Conservation (phyloP, 1,140 invertebrate genomes). For the Dryas iulia region DNA sequence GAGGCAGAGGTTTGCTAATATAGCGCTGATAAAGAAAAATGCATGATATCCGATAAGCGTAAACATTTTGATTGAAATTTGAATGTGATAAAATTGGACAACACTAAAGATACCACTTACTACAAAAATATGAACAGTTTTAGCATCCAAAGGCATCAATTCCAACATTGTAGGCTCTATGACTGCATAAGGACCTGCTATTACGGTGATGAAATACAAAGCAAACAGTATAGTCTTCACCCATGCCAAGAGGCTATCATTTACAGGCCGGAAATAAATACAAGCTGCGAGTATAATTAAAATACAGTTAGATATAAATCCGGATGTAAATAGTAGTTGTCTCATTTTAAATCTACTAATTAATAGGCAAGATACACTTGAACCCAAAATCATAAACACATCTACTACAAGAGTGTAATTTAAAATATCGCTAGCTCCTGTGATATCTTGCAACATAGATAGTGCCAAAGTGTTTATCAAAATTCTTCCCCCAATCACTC, state of each 20-base stretch:
- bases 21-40: constrained; percentile 22
- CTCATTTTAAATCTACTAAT: too few species aligned
- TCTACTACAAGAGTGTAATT: constrained; percentile 24
- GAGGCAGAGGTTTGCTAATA: too few species aligned
- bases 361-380: too few species aligned
- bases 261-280: too few species aligned
- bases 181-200: constrained; percentile 24
- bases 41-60: constrained; percentile 13
- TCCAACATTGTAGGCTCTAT: constrained; percentile 22
- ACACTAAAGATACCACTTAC: constrained; percentile 16
- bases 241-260: constrained; percentile 13
- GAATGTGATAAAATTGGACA: too few species aligned
- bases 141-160: constrained; percentile 26
- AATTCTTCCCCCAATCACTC: constrained; percentile 22
- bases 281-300: too few species aligned
- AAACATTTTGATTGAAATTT: constrained; percentile 24
- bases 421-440: constrained; percentile 18
- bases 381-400: constrained; percentile 11
- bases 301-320: too few species aligned
- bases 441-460: constrained; percentile 32
- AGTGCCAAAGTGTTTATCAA: constrained; percentile 27
- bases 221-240: constrained; percentile 21
- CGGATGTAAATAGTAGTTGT: too few species aligned
- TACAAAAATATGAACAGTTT: constrained; percentile 18
- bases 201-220: constrained; percentile 23